Percentiles rank a stretch among this genome's conserved stretches.
Evolutionary conservation across 2,888 invertebrate species (phyloP).

Genomic region (Lacanobia oleracea): DNA sequence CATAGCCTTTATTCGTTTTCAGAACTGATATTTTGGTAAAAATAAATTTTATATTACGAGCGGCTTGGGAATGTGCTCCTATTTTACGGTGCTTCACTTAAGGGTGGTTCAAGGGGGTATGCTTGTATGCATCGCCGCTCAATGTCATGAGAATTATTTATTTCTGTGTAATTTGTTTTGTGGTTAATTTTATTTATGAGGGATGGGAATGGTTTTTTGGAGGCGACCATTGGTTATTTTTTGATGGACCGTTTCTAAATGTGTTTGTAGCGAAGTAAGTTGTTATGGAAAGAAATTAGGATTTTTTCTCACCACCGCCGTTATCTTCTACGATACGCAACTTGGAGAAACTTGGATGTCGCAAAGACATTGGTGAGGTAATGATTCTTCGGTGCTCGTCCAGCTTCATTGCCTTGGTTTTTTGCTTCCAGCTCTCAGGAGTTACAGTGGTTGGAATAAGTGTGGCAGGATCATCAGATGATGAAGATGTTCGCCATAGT

Average conservation of each 20-base stretch:
- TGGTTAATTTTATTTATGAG: conserved; percentile 15
- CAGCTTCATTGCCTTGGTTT: too few relatives aligned
- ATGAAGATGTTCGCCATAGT: too few relatives aligned
- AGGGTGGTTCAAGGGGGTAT: conserved; percentile 28
- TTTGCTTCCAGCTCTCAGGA: background rate
- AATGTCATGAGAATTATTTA: conserved; percentile 35
- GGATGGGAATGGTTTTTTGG: background rate
- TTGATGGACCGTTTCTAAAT: background rate
- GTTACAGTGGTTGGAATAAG: too few relatives aligned
- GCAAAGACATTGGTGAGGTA: too few relatives aligned
- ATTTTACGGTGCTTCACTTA: conserved; percentile 58
- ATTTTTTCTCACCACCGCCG: too few relatives aligned
- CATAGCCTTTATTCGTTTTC: conserved; percentile 64
- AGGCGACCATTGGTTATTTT: background rate
- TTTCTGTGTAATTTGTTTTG: conserved; percentile 31
- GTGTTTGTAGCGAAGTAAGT: background rate
- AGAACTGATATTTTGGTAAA: conserved; percentile 63
- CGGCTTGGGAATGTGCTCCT: conserved; percentile 42
- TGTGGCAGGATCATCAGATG: too few relatives aligned
- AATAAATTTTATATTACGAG: conserved; percentile 60
- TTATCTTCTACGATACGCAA: background rate
- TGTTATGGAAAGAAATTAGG: too few relatives aligned
- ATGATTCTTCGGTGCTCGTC: too few relatives aligned
- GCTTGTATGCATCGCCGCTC: conserved; percentile 38
- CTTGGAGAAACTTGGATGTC: background rate